Base-by-base conservation (phyloP, 2,797 vertebrate genomes). In the Merluccius polli region DNA sequence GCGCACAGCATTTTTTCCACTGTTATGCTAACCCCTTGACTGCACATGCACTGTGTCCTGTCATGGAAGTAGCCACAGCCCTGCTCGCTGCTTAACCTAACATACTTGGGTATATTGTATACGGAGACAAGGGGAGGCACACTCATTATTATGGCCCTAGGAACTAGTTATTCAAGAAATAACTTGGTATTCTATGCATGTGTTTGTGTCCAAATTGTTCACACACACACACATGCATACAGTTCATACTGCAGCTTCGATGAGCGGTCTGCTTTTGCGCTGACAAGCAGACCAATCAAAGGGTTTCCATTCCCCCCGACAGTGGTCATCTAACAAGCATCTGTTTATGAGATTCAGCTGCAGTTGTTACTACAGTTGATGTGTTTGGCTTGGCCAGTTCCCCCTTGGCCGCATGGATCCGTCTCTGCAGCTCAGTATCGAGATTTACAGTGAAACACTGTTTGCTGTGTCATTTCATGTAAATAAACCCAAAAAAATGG, bases 1-100 rank as follows among this genome's bases (percentile, higher is more conserved):
- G 41, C 16, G 41, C 6, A 10, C 48, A 52, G 48, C 21, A 27
- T 77, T 72, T 4, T 70, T 75, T 73, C 33, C 70, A 38, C 70
- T 71, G 70, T 36, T 71, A 36, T 71, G 33, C 65, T 68, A 75
- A 80, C 72, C 33, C 80, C 78, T 75, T 74, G 70, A 3, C 69
- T 4, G 21, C 30, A 33, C 68, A 70, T 18, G 8, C 80, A 71
- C 36, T 31, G 48, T 8, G 48, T 52, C n/a, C 48, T 52, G 48
- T 63, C 52, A 63, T 63, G 52, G 52, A 27, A 9, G 52, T 27
- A 63, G 52, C n/a, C 21, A 63, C 52, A 63, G 52, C 9, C 52
- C 52, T 63, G 52, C n/a, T 63, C 52, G 5, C 52, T 27, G 52
- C n/a, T 24, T 10, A 27, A 24, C n/a, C 52, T 11, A 27, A 63